Evolutionary conservation across 2,888 invertebrate genomes (phyloP).

Genomic region (Erannis defoliaria): DNA sequence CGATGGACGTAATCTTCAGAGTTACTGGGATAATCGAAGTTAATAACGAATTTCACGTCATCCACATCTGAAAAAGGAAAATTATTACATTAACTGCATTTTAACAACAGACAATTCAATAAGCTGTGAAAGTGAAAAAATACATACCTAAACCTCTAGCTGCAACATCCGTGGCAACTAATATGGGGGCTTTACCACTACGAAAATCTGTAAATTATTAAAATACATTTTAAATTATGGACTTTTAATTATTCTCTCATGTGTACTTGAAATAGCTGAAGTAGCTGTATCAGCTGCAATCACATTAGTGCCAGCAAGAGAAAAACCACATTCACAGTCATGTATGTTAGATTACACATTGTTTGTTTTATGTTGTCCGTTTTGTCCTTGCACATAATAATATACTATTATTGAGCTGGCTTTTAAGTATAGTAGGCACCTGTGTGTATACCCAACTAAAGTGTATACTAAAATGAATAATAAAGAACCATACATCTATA

Average conservation of each 20-base stretch:
- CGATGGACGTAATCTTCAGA: slow-evolving; percentile 98
- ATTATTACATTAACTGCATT: slow-evolving; percentile 17
- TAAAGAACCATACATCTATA: too few species aligned
- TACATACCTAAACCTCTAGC: slow-evolving; percentile 95
- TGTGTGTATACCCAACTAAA: background rate
- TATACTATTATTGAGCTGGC: background rate
- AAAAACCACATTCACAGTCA: slow-evolving; percentile 19
- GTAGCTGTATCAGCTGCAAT: background rate
- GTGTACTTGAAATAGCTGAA: slow-evolving; percentile 34
- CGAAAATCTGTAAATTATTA: slow-evolving; percentile 90
- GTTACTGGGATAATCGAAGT: slow-evolving; percentile 96
- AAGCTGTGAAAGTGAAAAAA: background rate
- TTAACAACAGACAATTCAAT: too few species aligned
- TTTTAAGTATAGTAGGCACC: background rate
- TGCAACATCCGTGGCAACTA: slow-evolving; percentile 98
- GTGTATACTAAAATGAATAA: too few species aligned
- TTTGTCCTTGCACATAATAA: background rate
- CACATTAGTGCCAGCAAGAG: slow-evolving; percentile 25
- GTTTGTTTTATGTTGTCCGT: background rate
- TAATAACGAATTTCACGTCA: slow-evolving; percentile 97
- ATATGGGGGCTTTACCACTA: slow-evolving; percentile 93
- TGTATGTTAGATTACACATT: slow-evolving; percentile 18
- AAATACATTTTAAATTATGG: slow-evolving; percentile 10
- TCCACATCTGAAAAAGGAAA: slow-evolving; percentile 92
- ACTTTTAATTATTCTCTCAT: background rate